phyloP scores from a whole-genome alignment of 2,113 vertebrate species.

The Heterochromis multidens region DNA sequence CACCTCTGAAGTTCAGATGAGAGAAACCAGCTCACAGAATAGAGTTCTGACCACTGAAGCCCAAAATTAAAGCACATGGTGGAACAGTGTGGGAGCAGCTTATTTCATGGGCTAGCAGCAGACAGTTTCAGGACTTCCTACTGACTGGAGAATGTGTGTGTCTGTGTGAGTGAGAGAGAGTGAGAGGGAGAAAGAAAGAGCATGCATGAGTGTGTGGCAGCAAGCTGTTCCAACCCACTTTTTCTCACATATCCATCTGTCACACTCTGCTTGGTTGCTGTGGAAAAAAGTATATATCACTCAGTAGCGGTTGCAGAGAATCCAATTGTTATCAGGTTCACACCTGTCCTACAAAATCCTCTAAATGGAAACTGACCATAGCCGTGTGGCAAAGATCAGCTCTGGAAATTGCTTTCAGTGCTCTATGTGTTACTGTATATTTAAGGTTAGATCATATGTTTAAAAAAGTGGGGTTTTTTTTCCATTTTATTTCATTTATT shows the following conservation, averaged over 20 bases:
- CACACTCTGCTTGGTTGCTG: constrained; percentile 45
- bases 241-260: constrained; percentile 51
- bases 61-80: constrained; percentile 69
- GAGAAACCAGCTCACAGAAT: constrained; percentile 57
- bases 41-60: constrained; percentile 66
- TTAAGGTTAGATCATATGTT: neutral
- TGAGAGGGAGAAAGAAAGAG: neutral
- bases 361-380: constrained; percentile 16
- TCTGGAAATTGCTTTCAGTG: neutral
- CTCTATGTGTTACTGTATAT: neutral
- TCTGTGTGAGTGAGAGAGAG: neutral
- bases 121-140: constrained; percentile 63
- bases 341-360: constrained; percentile 25
- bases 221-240: constrained; percentile 45
- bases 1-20: constrained; percentile 28
- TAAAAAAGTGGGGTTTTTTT: neutral
- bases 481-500: neutral
- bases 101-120: constrained; percentile 71
- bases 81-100: constrained; percentile 65
- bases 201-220: neutral
- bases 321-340: constrained; percentile 42
- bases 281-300: constrained; percentile 20
- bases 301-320: constrained; percentile 21
- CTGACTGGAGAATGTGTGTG: constrained; percentile 29
- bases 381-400: constrained; percentile 6